Evolutionary conservation across 2,797 vertebrate genomes (phyloP).

Genomic region (Parambassis ranga): DNA sequence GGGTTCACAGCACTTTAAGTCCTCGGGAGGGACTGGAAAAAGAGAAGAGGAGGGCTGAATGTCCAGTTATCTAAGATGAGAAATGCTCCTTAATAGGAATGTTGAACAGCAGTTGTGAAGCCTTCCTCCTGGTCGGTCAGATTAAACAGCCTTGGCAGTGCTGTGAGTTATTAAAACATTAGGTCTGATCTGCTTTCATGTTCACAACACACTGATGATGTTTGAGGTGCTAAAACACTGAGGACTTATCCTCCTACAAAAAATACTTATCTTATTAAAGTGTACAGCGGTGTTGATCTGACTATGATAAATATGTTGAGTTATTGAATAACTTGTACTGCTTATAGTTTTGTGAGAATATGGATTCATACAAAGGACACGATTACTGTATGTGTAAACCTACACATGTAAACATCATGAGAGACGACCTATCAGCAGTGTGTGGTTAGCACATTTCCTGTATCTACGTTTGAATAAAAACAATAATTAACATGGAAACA

Average conservation of each 20-base stretch:
- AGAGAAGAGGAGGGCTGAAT: conserved; percentile 20
- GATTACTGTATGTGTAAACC: too few relatives aligned
- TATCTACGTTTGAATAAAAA: too few relatives aligned
- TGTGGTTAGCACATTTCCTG: too few relatives aligned
- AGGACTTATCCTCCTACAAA: not conserved
- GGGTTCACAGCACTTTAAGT: conserved; percentile 2
- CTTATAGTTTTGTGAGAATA: not conserved
- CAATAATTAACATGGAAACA: too few relatives aligned
- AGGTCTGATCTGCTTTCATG: not conserved
- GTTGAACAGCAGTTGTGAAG: not conserved
- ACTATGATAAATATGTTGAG: conserved; percentile 15
- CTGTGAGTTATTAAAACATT: too few relatives aligned
- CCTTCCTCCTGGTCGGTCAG: not conserved
- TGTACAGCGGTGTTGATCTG: conserved; percentile 11
- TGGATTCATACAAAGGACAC: not conserved
- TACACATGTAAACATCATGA: too few relatives aligned
- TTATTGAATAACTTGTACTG: conserved; percentile 25
- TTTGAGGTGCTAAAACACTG: too few relatives aligned
- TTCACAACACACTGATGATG: not conserved
- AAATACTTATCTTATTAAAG: not conserved
- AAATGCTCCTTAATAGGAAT: conserved; percentile 10
- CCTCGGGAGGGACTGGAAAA: not conserved
- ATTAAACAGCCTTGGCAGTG: not conserved
- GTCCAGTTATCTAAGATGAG: conserved; percentile 20
- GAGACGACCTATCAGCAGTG: too few relatives aligned